Percentiles rank a stretch among this genome's conserved stretches.
phyloP scores from a whole-genome alignment of 1,140 invertebrate genomes.

The Cylas formicarius region DNA sequence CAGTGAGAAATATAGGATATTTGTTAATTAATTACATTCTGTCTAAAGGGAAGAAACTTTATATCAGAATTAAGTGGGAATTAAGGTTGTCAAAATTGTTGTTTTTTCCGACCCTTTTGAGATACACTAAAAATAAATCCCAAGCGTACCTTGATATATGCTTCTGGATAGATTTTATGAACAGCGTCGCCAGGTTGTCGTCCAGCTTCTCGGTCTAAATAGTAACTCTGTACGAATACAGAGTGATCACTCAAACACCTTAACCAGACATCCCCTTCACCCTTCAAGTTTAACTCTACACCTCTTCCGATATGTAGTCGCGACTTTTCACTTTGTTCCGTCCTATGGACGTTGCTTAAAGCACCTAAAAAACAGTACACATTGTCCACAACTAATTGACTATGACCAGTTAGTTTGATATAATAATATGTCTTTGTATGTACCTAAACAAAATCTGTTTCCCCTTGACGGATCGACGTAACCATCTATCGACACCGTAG shows the following conservation, averaged over 20 bases:
- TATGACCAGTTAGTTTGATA: background rate
- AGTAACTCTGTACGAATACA: conserved; percentile 98
- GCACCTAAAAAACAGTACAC: conserved; percentile 59
- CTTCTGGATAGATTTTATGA: conserved; percentile 97
- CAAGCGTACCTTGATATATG: conserved; percentile 82
- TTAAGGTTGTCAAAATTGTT: background rate
- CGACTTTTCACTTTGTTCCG: conserved; percentile 84
- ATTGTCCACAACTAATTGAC: background rate
- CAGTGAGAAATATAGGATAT: too few species aligned
- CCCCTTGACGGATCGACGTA: conserved; percentile 96
- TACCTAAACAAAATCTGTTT: conserved; percentile 81
- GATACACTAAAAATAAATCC: too few species aligned
- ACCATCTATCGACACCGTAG: conserved; percentile 92
- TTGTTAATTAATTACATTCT: too few species aligned
- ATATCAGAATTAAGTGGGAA: too few species aligned
- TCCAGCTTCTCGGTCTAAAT: conserved; percentile 92
- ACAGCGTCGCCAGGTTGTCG: conserved; percentile 94
- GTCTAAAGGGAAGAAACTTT: too few species aligned
- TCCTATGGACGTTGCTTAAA: conserved; percentile 95
- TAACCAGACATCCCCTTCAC: conserved; percentile 96
- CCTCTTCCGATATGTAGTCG: conserved; percentile 80
- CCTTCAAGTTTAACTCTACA: conserved; percentile 82
- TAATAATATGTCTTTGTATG: background rate
- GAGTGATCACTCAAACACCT: conserved; percentile 93
- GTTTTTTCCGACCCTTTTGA: background rate